Evolutionary conservation across 1,140 invertebrate genomes (phyloP).

Genomic region (Hyphantria cunea): DNA sequence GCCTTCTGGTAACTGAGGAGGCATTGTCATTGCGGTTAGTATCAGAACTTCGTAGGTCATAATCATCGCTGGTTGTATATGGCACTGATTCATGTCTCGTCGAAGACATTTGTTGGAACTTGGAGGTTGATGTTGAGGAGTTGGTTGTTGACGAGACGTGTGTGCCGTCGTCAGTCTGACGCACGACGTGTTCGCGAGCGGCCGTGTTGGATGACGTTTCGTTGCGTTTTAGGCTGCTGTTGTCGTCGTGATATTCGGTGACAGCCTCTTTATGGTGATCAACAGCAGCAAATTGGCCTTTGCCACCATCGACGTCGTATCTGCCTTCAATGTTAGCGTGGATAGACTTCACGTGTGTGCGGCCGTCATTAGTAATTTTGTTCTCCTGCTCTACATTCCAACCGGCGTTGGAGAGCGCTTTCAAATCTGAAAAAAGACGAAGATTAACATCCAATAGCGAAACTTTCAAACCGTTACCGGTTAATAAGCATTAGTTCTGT

Average conservation of each 20-base stretch:
- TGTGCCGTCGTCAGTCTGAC: conserved; percentile 78
- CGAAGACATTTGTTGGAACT: conserved; percentile 66
- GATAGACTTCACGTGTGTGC: conserved; percentile 67
- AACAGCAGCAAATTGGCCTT: conserved; percentile 82
- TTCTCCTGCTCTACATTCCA: conserved; percentile 79
- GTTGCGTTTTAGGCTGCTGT: conserved; percentile 83
- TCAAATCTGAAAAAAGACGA: conserved; percentile 66
- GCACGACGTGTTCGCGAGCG: conserved; percentile 83
- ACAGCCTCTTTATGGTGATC: conserved; percentile 82
- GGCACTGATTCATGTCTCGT: conserved; percentile 61
- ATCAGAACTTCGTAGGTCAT: conserved; percentile 42
- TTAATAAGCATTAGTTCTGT: conserved; percentile 74
- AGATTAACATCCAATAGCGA: not conserved
- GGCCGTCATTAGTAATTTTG: conserved; percentile 72
- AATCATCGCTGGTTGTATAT: conserved; percentile 52
- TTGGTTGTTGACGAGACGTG: conserved; percentile 76
- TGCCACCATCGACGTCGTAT: conserved; percentile 84
- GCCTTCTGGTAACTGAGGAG: conserved; percentile 33
- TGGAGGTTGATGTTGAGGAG: conserved; percentile 73
- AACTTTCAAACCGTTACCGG: conserved; percentile 49
- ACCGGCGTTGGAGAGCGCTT: conserved; percentile 73
- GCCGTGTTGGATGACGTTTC: conserved; percentile 82
- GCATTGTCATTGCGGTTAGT: conserved; percentile 52
- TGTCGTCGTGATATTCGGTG: conserved; percentile 84
- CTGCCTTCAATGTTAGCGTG: conserved; percentile 78